Base-by-base conservation (phyloP, 2,113 vertebrate species). In the Ginglymostoma cirratum region DNA sequence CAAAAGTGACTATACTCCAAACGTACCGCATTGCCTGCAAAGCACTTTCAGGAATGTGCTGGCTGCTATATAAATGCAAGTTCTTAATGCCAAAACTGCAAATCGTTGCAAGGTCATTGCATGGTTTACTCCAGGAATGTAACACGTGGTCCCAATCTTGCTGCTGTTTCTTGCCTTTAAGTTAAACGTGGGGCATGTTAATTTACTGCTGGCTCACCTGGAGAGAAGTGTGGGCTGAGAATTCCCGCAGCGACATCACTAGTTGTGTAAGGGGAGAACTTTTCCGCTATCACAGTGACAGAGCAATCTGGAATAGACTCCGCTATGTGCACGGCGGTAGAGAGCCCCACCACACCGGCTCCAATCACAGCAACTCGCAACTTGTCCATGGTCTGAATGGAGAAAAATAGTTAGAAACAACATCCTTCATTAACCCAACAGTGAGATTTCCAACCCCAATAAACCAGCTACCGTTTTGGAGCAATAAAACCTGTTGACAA, bases 191-290 rank as follows among this genome's bases (percentile, higher is more conserved):
- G 42, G 42, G 66, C n/a, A 48, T 34, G 27, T 15, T n/a, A 72
- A 23, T 15, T 86, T 89, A 30, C 34, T 17, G 6, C 3, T 85
- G 94, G 96, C 97, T 0, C 96, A 99, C 99, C 99, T 98, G 98
- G 97, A 96, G 97, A 98, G 12, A 96, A 34, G 0, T 97, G 97
- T 12, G 98, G 97, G 72, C 98, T 97, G 65, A 99, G 97, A 48
- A 99, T 98, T 27, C 99, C 99, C 0, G 99, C 99, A 6, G 99
- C 99, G 15, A 98, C 97, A 0, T 99, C 98, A 0, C 99, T 98
- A 0, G 98, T 99, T 38, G 99, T 99, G 94, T 98, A 95, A 0
- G 98, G 99, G 67, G 98, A 98, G 97, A 99, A 99, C 96, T 96
- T 97, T 10, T 99, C 98, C 0, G 98, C 97, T 96, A 99, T 96